phyloP scores from a whole-genome alignment of 1,140 invertebrate species.

The Drosophila aff. region DNA sequence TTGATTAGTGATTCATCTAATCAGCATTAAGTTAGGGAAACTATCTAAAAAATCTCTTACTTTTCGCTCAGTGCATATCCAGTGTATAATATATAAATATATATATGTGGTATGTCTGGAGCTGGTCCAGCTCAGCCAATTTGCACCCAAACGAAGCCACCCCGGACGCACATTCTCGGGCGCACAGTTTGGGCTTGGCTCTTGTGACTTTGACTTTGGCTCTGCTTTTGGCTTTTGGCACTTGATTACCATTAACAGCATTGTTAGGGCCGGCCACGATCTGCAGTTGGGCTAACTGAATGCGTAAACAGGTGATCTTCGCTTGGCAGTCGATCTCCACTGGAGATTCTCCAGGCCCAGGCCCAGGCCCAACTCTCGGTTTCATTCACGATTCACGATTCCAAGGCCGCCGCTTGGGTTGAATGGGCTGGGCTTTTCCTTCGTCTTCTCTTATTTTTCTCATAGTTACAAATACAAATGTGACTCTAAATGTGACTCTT shows the following conservation, averaged over 20 bases:
- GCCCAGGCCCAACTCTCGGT: constrained; percentile 29
- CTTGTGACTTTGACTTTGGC: constrained; percentile 56
- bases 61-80: neutral
- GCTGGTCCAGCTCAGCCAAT: constrained; percentile 50
- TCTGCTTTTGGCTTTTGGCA: constrained; percentile 49
- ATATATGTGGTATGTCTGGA: neutral
- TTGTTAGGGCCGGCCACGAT: constrained; percentile 29
- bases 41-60: neutral
- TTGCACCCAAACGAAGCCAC: constrained; percentile 57
- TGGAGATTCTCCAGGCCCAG: neutral
- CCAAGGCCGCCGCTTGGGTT: constrained; percentile 29
- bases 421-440: constrained; percentile 4
- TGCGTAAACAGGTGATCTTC: constrained; percentile 33
- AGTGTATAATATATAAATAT: neutral
- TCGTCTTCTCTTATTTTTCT: neutral
- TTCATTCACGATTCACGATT: constrained; percentile 36
- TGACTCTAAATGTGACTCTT: too few relatives aligned
- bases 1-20: too few relatives aligned
- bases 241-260: constrained; percentile 43
- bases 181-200: constrained; percentile 48
- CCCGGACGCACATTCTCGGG: constrained; percentile 41
- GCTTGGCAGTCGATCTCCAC: too few relatives aligned
- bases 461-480: neutral
- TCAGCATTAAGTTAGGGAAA: neutral
- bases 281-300: constrained; percentile 34